phyloP scores from a whole-genome alignment of 2,888 invertebrate genomes.

The Caenorhabditis angaria region DNA sequence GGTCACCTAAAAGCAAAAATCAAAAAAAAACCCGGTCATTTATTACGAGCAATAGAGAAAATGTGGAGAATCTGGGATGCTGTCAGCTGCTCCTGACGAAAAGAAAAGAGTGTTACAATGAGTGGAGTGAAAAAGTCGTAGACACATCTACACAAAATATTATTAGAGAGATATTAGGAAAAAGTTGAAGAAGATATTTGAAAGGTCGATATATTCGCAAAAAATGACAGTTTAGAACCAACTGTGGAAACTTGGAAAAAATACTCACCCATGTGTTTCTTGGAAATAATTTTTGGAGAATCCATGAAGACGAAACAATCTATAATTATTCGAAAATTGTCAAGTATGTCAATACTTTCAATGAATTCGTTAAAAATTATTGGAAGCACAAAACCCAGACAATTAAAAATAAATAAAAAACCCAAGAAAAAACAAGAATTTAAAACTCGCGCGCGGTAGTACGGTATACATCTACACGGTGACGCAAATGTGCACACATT shows the following conservation, averaged over 20 bases:
- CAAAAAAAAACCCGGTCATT: background rate
- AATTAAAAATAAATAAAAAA: too few relatives aligned
- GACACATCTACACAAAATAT: slow-evolving; percentile 1
- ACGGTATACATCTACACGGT: slow-evolving; percentile 7
- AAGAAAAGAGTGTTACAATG: slow-evolving; percentile 1
- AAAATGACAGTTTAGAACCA: too few relatives aligned
- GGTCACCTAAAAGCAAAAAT: background rate
- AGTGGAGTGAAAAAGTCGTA: slow-evolving; percentile 4
- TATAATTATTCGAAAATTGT: too few relatives aligned
- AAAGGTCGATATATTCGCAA: too few relatives aligned
- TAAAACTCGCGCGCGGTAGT: background rate
- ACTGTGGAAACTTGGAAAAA: too few relatives aligned
- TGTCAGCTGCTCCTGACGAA: slow-evolving; percentile 1
- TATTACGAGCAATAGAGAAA: slow-evolving; percentile 4
- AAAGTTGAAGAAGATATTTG: background rate
- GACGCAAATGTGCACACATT: slow-evolving; percentile 15
- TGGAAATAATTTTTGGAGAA: too few relatives aligned
- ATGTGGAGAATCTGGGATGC: background rate
- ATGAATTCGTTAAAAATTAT: background rate
- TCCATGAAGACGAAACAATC: too few relatives aligned
- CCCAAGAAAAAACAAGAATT: slow-evolving; percentile 1
- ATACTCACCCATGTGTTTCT: too few relatives aligned
- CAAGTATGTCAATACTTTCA: too few relatives aligned
- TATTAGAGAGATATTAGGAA: background rate
- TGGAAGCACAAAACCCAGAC: too few relatives aligned